Evolutionary conservation across 2,888 invertebrate genomes (phyloP).

Genomic region (Heteromyza rotundicornis): DNA sequence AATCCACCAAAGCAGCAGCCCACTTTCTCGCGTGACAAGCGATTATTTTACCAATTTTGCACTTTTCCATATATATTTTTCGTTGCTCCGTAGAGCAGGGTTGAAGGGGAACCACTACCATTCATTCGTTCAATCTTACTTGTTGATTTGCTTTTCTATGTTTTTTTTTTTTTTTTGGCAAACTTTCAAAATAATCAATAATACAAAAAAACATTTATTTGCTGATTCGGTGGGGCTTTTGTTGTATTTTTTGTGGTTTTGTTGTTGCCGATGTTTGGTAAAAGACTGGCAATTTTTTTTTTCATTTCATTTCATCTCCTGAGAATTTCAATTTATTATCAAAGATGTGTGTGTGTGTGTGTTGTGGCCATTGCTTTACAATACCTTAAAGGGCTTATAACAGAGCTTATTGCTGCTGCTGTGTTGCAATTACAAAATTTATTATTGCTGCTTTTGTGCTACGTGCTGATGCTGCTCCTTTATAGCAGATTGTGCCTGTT

Average conservation of each 20-base stretch:
- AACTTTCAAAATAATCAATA: constrained; percentile 5
- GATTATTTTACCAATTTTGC: background rate
- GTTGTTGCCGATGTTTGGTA: no score
- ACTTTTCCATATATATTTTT: no score
- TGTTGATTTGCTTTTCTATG: no score
- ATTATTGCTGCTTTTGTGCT: background rate
- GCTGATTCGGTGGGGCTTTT: background rate
- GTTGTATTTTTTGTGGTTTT: background rate
- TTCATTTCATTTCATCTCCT: background rate
- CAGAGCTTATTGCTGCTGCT: no score
- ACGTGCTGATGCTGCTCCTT: no score
- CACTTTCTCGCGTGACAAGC: background rate
- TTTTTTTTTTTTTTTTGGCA: no score
- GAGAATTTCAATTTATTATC: background rate
- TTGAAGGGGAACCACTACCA: background rate
- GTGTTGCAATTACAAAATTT: background rate
- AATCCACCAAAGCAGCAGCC: background rate
- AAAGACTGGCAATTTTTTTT: no score
- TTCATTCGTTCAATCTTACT: background rate
- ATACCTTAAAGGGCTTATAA: no score
- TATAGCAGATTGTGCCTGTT: background rate
- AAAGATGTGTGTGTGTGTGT: background rate
- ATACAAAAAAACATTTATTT: constrained; percentile 1
- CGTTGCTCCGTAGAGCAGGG: background rate
- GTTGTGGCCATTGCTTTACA: no score